Percentiles rank a stretch among this genome's conserved stretches.
Evolutionary conservation across 1,140 invertebrate genomes (phyloP).

Genomic region (Drosophila mauritiana): DNA sequence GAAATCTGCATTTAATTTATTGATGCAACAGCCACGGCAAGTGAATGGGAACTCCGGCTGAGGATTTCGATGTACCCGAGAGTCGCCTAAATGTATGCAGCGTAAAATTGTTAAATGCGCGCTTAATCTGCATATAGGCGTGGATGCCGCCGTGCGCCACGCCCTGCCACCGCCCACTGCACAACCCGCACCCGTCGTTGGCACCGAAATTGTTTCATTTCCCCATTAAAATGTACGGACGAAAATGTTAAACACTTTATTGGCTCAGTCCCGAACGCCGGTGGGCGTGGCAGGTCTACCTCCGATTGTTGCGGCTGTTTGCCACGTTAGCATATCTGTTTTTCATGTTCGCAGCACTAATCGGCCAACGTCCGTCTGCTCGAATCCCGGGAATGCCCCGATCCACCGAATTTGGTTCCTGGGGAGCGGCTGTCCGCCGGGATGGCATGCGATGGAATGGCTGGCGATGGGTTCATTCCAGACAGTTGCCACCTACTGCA

Average conservation of each 20-base stretch:
- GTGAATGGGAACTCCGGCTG: conserved; percentile 35
- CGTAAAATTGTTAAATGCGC: conserved; percentile 80
- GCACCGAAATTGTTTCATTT: conserved; percentile 75
- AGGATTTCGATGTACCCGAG: conserved; percentile 45
- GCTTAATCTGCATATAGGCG: conserved; percentile 77
- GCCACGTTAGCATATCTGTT: conserved; percentile 79
- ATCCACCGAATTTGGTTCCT: not conserved
- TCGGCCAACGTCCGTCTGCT: conserved; percentile 33
- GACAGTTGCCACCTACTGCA: conserved; percentile 24
- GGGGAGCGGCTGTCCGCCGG: too few species aligned
- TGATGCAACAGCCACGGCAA: conserved; percentile 56
- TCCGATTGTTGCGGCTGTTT: conserved; percentile 67
- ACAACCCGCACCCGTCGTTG: conserved; percentile 12
- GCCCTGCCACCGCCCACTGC: conserved; percentile 14
- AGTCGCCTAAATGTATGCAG: conserved; percentile 78
- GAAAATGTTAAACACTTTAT: conserved; percentile 79
- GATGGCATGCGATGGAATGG: too few species aligned
- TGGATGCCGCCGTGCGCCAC: conserved; percentile 13
- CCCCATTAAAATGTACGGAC: conserved; percentile 75
- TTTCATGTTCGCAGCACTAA: conserved; percentile 77
- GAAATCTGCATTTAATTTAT: conserved; percentile 83
- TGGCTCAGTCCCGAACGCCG: conserved; percentile 41
- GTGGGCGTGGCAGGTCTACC: conserved; percentile 35
- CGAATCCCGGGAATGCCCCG: not conserved
- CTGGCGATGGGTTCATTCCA: not conserved